Evolutionary conservation across 2,113 vertebrate species (phyloP).

Genomic region (Sterna hirundo): DNA sequence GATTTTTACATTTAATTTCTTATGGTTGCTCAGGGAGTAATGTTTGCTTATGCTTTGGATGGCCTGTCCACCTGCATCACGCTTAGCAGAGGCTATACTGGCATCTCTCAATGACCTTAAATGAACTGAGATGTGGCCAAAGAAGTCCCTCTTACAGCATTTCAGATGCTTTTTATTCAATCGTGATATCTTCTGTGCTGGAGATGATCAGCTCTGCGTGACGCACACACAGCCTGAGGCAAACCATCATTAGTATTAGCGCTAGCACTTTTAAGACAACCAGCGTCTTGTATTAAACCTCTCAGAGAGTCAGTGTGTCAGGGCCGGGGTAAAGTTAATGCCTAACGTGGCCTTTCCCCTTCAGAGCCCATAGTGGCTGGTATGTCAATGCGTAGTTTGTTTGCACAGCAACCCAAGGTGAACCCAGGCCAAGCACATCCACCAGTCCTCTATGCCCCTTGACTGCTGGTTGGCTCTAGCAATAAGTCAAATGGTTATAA

Average conservation of each 20-base stretch:
- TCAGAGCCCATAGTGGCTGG: not conserved
- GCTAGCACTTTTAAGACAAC: not conserved
- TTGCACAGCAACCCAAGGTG: not conserved
- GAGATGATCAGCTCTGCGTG: not conserved
- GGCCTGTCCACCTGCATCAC: not conserved
- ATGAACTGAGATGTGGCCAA: not conserved
- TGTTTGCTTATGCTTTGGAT: not conserved
- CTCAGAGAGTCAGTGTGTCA: not conserved
- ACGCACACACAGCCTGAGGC: not conserved
- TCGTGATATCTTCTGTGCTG: no score
- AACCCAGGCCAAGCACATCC: not conserved
- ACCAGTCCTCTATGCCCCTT: not conserved
- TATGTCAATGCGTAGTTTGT: not conserved
- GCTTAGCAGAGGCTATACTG: not conserved
- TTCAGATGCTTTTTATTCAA: not conserved
- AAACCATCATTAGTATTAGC: not conserved
- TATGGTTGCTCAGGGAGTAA: not conserved
- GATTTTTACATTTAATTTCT: not conserved
- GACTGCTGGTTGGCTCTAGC: not conserved
- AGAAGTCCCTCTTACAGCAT: not conserved
- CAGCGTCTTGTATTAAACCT: not conserved
- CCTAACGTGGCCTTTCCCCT: not conserved
- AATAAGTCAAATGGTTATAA: not conserved
- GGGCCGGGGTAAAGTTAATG: not conserved
- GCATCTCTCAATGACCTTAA: not conserved